phyloP scores from a whole-genome alignment of 2,113 vertebrate species.

The Urocynchramus pylzowi region DNA sequence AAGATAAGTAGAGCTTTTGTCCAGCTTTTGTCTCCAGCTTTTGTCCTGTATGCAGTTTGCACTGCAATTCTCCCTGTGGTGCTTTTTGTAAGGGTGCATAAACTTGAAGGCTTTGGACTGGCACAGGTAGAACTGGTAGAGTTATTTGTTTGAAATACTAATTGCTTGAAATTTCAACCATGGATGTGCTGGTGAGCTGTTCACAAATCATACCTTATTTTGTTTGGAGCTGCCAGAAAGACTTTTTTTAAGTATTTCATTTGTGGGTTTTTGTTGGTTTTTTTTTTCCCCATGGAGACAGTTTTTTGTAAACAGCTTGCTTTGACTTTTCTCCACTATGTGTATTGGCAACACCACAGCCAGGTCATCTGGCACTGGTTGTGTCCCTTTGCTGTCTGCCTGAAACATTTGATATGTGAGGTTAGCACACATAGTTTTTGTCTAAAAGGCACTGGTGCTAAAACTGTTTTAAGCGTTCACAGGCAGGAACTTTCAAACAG shows the following conservation, averaged over 20 bases:
- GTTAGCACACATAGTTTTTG: not conserved
- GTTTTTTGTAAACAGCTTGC: not conserved
- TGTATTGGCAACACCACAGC: not conserved
- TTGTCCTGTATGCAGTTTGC: not conserved
- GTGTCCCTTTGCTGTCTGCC: not conserved
- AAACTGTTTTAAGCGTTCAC: not conserved
- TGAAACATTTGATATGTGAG: not conserved
- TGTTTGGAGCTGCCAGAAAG: not conserved
- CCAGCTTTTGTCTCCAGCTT: not conserved
- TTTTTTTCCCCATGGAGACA: not conserved
- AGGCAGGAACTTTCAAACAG: not conserved
- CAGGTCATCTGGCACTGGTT: not conserved
- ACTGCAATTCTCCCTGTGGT: not conserved
- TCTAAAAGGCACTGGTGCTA: not conserved
- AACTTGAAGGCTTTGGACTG: not conserved
- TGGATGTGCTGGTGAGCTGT: not conserved
- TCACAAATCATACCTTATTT: not conserved
- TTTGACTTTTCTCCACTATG: not conserved
- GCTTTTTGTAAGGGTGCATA: not conserved
- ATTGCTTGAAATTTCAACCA: not conserved
- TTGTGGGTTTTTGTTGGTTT: not conserved
- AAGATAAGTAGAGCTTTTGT: not conserved
- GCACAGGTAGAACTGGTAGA: not conserved
- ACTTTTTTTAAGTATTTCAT: not conserved
- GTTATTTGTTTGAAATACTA: conserved; percentile 15